Base-by-base conservation (phyloP, 35 echinoderm and acorn worm species). In the Anneissia japonica region DNA sequence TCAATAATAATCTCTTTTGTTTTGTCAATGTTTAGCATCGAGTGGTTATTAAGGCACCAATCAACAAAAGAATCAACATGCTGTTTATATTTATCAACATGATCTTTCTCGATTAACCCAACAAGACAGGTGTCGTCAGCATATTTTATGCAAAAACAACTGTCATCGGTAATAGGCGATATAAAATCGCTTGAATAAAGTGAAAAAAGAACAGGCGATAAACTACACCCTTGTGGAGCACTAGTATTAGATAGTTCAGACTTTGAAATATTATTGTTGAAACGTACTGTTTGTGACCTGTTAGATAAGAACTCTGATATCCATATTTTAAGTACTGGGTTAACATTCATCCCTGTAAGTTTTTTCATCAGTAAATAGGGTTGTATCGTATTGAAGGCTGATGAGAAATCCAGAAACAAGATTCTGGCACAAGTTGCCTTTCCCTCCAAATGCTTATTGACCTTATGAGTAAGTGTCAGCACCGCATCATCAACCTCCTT, bases 301-400 rank as follows among this genome's bases (percentile, higher is more conserved):
- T 64, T 26, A 19, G 11, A 19, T 64, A 12, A 12, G 26, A 64
- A 64, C n/a, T 64, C 21, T 19, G 26, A 23, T 64, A 64, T 3
- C 51, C 51, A 64, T 23, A 16, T 64, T 12, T 19, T 64, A 64
- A 64, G 7, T 26, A 12, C 1, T 64, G 56, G 74, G 29, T 75
- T 86, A 32, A 86, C 84, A 76, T 86, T 76, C 14, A 86, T 30
- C 28, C 36, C 84, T n/a, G 38, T 23, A 26, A 75, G n/a, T 40
- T 86, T 86, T 7, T 86, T 72, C 4, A 46, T 72, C 84, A 86
- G 55, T 32, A 86, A 13, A 37, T 86, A 39, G 0, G 64, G 84
- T 72, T 86, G 84, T 37, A 86, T 86, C 6, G 64, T 37, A 37
- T 73, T 84, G 55, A 86, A 86, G 4, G 64, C 84, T 37, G 32